Base-by-base conservation (phyloP, 2,113 vertebrate species). In the Gymnobelideus leadbeateri region DNA sequence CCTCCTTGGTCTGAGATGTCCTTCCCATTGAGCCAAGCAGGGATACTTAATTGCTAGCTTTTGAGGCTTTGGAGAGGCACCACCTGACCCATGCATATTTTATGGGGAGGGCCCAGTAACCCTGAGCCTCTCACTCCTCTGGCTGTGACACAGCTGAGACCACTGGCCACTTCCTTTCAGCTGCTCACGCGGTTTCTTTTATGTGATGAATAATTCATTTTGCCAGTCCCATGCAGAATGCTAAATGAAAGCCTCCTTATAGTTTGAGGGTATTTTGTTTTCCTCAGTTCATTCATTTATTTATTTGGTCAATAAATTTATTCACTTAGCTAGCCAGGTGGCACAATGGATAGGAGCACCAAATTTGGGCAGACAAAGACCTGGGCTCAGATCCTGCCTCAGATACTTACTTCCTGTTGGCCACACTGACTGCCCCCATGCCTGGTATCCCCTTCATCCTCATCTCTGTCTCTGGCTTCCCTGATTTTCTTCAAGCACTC, bases 91-190 rank as follows among this genome's bases (percentile, higher is more conserved):
- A 84, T 84, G 68, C 16, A 84, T 84, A 84, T 84, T 84, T 84
- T 43, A 84, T 84, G 16, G 6, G 68, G 68, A 84, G 68, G 68
- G 68, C n/a, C 68, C 68, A 43, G 37, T n/a, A 84, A 84, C 68
- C 68, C 68, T 43, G 19, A 84, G 68, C 19, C 68, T 84, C 68
- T 23, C n/a, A 43, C 16, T 8, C n/a, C n/a, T 84, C 68, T 84
- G 68, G 26, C 68, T 84, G n/a, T 84, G 68, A 43, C 68, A 84
- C 37, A 84, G 68, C 68, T 84, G n/a, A 84, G 68, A 84, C 68
- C 68, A 84, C 68, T 43, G 68, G n/a, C 68, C 68, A 84, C n/a
- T 84, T 84, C 68, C 68, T 84, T 84, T 84, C 68, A 84, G 68
- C 68, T 84, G 68, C n/a, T 84, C 68, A n/a, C 61, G n/a, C 14